Base-by-base conservation (phyloP, 2,888 invertebrate genomes). In the Ennomos erosarius region DNA sequence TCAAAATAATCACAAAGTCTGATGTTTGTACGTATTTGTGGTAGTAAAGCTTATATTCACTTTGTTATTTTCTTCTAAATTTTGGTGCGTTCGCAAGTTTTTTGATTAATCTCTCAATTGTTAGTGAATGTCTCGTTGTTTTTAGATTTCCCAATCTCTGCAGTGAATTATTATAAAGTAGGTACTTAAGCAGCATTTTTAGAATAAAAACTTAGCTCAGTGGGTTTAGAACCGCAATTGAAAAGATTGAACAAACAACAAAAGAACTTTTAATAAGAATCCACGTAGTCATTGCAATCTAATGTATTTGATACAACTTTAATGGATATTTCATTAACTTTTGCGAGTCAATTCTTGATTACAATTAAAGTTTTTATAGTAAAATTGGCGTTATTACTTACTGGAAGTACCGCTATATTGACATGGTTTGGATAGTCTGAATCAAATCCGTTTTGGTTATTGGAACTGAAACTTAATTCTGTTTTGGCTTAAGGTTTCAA, bases 311-410 rank as follows among this genome's bases (percentile, higher is more conserved):
- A 42, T 55, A 55, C 47, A 42, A 40, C 55, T 59, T 50, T 55
- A 55, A 59, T 59, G 37, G 55, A 50, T 37, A 59, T 59, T 59
- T 54, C 44, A 59, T 59, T 42, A 47, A 50, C 59, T 59, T 59
- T 59, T 35, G 54, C 59, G 34, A 59, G 46, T 50, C 40, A 4
- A 42, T 46, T 48, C 48, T 51, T 51, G 55, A 55, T 59, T 54
- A 50, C 54, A 50, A 59, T 59, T 59, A 55, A 46, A 51, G 33
- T 54, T 55, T 51, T 59, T 47, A 43, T 50, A 11, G 38, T 34
- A 51, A 55, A 55, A 51, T 59, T 59, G 54, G 46, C 47, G 42
- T 50, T 45, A 50, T 49, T 46, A 48, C 42, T 46, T 46, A 47
- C 43, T 48, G 35, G 34, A 39, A 26, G 8, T 47, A 26, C 53